Evolutionary conservation across 2,888 invertebrate genomes (phyloP).

Genomic region (Sphaerophoria taeniata): DNA sequence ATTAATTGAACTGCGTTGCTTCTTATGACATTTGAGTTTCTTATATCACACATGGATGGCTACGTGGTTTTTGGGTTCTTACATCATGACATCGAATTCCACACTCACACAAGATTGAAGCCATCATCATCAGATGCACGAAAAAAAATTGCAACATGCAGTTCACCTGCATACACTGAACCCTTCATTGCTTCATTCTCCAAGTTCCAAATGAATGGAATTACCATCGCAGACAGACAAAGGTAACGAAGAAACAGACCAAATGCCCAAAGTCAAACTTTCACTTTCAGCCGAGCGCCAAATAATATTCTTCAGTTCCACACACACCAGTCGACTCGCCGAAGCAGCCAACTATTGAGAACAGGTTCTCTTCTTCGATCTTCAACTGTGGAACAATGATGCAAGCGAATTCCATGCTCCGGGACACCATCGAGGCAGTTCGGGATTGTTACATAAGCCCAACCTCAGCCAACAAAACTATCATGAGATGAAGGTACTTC

Average conservation of each 20-base stretch:
- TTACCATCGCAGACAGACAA: background rate
- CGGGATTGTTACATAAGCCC: constrained; percentile 53
- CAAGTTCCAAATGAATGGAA: background rate
- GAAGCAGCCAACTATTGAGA: constrained; percentile 52
- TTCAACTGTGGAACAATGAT: constrained; percentile 20
- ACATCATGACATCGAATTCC: constrained; percentile 54
- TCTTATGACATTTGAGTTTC: constrained; percentile 32
- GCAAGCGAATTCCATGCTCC: constrained; percentile 47
- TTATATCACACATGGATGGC: constrained; percentile 49
- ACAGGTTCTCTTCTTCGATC: constrained; percentile 46
- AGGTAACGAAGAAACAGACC: constrained; percentile 7
- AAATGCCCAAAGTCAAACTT: constrained; percentile 64
- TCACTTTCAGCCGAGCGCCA: constrained; percentile 59
- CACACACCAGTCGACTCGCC: background rate
- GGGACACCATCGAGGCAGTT: constrained; percentile 34
- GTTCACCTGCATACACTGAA: constrained; percentile 61
- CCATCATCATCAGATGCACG: constrained; percentile 9
- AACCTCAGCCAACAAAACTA: background rate
- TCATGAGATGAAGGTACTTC: background rate
- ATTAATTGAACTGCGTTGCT: constrained; percentile 31
- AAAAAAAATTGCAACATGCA: constrained; percentile 52
- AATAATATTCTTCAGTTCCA: constrained; percentile 28
- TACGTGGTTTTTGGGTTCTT: constrained; percentile 48
- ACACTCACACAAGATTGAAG: no score
- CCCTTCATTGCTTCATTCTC: constrained; percentile 42